phyloP scores from a whole-genome alignment of 2,113 vertebrate genomes.

The Alosa alosa region DNA sequence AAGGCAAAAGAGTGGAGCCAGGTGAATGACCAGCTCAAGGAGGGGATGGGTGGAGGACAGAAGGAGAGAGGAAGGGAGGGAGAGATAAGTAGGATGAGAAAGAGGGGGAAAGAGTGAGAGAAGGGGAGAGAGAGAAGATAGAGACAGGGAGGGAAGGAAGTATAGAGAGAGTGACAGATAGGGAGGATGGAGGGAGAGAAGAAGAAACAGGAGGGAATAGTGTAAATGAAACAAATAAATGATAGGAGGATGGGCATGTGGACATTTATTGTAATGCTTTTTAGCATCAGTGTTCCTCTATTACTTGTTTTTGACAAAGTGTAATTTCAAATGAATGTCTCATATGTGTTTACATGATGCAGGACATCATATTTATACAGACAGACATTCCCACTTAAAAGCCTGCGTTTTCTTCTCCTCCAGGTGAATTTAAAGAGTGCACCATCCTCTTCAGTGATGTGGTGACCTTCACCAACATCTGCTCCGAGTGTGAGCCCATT shows the following conservation, averaged over 20 bases:
- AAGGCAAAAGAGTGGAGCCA: conserved; percentile 75
- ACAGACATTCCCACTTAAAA: neutral
- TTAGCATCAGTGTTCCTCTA: too few species aligned
- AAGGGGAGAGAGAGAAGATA: neutral
- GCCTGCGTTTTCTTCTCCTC: neutral
- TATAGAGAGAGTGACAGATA: neutral
- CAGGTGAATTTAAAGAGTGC: conserved; percentile 75
- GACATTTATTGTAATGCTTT: too few species aligned
- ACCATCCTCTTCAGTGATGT: conserved; percentile 78
- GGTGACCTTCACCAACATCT: conserved; percentile 77
- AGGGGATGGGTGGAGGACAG: neutral
- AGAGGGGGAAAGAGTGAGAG: neutral
- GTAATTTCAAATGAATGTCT: neutral
- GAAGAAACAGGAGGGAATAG: neutral
- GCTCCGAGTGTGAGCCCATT: conserved; percentile 75
- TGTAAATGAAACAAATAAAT: too few species aligned
- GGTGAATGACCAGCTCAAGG: conserved; percentile 71
- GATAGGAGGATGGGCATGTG: too few species aligned
- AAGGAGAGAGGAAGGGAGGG: neutral
- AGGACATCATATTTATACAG: neutral
- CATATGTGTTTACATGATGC: neutral
- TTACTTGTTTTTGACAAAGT: neutral
- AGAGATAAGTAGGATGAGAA: neutral
- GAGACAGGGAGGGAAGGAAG: neutral
- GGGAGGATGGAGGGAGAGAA: neutral